Evolutionary conservation across 2,888 invertebrate genomes (phyloP), one percentile per base, ranked within the genome.

Genomic region (Ecdyonurus torrentis): DNA sequence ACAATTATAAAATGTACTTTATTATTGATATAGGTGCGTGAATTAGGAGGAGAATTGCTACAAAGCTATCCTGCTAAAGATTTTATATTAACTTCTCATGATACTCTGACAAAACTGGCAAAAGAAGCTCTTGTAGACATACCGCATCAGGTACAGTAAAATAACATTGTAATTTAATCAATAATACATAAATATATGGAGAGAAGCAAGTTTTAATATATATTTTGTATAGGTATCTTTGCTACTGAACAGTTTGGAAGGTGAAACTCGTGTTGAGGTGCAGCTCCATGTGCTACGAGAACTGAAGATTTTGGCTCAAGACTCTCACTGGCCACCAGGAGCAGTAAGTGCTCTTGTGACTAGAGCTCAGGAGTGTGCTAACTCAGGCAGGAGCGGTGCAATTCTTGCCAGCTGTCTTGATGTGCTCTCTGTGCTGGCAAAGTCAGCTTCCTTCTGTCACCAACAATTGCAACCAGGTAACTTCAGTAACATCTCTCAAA

Each of bases 101-200:
- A 87, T 67, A 91, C 95, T 0, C 79, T 96, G 63, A 94, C 94
- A 0, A 87, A 90, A 66, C 79, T 97, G 7, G 91, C 95, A 0
- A 85, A 89, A 1, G 87, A 91, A 59, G 94, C 94, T 0, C 81
- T 96, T 15, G 87, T 92, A 0, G 91, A 94, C 74, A 89, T 96
- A 55, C 91, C 93, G 0, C 87, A 87, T 70, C 96, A 97, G 79
- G 89, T 89, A n/a, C 62, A 72, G 72, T 50, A 52, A 23, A 62
- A 10, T 60, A 37, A 19, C 15, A 7, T 24, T 15, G 25, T 20
- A 20, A 52, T n/a, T 5, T 3, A 58, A 25, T 62, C 2, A n/a
- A n/a, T n/a, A n/a, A n/a, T n/a, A n/a, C n/a, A n/a, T n/a, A n/a
- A n/a, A n/a, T n/a, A n/a, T n/a, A n/a, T n/a, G n/a, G n/a, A n/a